These are phyloP conservation scores for Sibirionetta formosa DNA, from an alignment of 2,797 vertebrate genomes.

Conservation along the genomic window DNA sequence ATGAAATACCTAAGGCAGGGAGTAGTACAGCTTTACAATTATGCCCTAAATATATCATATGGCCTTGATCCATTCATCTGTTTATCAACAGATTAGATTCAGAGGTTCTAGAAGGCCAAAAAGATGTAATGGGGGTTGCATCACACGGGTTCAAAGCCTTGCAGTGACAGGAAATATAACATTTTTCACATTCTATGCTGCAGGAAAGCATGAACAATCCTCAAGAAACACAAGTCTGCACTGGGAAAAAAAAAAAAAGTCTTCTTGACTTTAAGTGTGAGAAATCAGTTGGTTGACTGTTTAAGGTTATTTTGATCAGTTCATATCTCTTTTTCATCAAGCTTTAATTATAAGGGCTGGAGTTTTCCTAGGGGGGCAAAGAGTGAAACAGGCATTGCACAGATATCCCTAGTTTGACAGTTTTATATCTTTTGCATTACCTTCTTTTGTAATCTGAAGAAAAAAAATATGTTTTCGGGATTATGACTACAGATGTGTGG, in stretches of 20 bases:
- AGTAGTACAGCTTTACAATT: not conserved
- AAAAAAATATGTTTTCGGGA: not conserved
- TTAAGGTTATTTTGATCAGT: not conserved
- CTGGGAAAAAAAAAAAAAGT: not conserved
- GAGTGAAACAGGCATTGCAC: not conserved
- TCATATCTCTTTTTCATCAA: not conserved
- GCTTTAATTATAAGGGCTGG: not conserved
- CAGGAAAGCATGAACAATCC: not conserved
- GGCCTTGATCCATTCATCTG: not conserved
- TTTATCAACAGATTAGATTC: not conserved
- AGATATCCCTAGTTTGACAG: not conserved
- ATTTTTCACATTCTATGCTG: not conserved
- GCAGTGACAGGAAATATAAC: not conserved
- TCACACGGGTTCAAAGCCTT: not conserved
- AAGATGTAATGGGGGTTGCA: not conserved
- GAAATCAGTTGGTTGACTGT: not conserved
- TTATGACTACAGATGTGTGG: not conserved
- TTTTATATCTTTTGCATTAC: not conserved
- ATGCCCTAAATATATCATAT: not conserved
- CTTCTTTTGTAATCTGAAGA: not conserved
- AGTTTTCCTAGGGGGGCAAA: not conserved
- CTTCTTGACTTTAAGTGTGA: not conserved
- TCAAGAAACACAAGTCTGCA: not conserved
- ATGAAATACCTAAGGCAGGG: not conserved
- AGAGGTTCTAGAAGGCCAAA: not conserved